Percentiles rank a stretch among this genome's conserved stretches.
These are phyloP conservation scores for Drosophila rufa DNA, from an alignment of 1,140 invertebrate species.

Conservation along the genomic window DNA sequence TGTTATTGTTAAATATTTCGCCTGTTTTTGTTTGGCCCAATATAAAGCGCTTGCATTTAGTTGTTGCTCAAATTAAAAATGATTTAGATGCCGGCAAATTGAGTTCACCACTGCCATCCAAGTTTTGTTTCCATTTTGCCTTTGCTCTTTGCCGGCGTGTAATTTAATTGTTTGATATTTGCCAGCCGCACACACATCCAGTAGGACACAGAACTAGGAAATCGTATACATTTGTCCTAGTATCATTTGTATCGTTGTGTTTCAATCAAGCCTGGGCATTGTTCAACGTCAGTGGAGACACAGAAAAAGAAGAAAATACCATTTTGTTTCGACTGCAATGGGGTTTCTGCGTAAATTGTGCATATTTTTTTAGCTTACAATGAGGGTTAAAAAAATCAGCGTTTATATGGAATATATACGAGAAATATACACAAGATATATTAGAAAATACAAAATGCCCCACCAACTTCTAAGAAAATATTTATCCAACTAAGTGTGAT, in stretches of 20 bases:
- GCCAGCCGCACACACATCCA: constrained; percentile 4
- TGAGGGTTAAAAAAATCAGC: neutral
- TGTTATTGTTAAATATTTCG: constrained; percentile 65
- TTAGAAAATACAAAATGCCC: neutral
- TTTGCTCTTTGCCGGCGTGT: constrained; percentile 45
- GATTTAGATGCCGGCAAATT: constrained; percentile 81
- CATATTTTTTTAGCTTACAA: neutral
- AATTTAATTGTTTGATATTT: constrained; percentile 82
- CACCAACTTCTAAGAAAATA: neutral
- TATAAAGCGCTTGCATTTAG: constrained; percentile 44
- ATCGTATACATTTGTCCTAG: constrained; percentile 19
- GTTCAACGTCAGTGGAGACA: constrained; percentile 23
- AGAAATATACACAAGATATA: neutral
- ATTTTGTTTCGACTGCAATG: constrained; percentile 55
- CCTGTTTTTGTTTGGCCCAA: constrained; percentile 24
- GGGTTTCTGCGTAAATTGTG: constrained; percentile 42
- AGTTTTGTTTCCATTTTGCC: constrained; percentile 59
- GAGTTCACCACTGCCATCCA: constrained; percentile 63
- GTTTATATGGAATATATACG: neutral
- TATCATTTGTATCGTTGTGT: constrained; percentile 55
- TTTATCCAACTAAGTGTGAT: neutral
- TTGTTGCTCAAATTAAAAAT: constrained; percentile 79
- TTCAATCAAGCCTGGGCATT: constrained; percentile 65
- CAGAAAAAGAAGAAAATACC: constrained; percentile 32
- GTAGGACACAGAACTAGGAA: constrained; percentile 13